These are phyloP conservation scores for Ichneumoninae sp. DNA, from an alignment of 2,888 invertebrate species.

Conservation along the genomic window DNA sequence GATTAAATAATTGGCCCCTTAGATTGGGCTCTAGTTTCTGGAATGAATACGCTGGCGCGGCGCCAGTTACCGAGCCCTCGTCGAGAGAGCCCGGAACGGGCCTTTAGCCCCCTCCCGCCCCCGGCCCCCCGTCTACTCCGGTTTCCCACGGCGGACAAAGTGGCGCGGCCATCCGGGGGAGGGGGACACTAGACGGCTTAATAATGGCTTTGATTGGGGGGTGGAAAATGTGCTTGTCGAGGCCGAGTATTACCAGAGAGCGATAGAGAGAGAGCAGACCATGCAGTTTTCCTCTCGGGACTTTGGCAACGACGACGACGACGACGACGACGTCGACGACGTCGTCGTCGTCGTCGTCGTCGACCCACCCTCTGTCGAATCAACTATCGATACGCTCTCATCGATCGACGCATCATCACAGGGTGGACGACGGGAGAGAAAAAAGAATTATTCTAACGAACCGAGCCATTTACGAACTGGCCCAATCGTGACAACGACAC, in stretches of 20 bases:
- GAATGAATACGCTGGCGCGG: conserved; percentile 83
- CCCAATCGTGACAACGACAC: conserved; percentile 59
- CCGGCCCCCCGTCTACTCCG: conserved; percentile 66
- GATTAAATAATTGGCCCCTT: conserved; percentile 85
- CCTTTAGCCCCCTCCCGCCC: conserved; percentile 48
- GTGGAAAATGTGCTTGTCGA: conserved; percentile 76
- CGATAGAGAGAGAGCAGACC: conserved; percentile 41
- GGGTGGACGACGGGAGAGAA: background rate
- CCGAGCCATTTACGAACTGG: conserved; percentile 15
- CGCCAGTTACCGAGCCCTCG: conserved; percentile 74
- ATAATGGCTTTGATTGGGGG: conserved; percentile 81
- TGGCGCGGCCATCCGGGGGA: conserved; percentile 67
- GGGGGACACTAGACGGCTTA: conserved; percentile 79
- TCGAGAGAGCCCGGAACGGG: conserved; percentile 56
- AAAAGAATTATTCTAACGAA: conserved; percentile 39
- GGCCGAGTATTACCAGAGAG: conserved; percentile 67
- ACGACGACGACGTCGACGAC: conserved; percentile 3
- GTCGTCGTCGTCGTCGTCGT: conserved; percentile 14
- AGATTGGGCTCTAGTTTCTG: conserved; percentile 83
- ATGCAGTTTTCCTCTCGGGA: conserved; percentile 63
- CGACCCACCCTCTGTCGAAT: conserved; percentile 40
- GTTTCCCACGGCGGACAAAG: conserved; percentile 74
- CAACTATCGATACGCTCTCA: conserved; percentile 46
- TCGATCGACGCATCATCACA: background rate
- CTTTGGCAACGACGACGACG: conserved; percentile 32